Base-by-base conservation (phyloP, 2,888 invertebrate species). In the Lithophane ornitopus region DNA sequence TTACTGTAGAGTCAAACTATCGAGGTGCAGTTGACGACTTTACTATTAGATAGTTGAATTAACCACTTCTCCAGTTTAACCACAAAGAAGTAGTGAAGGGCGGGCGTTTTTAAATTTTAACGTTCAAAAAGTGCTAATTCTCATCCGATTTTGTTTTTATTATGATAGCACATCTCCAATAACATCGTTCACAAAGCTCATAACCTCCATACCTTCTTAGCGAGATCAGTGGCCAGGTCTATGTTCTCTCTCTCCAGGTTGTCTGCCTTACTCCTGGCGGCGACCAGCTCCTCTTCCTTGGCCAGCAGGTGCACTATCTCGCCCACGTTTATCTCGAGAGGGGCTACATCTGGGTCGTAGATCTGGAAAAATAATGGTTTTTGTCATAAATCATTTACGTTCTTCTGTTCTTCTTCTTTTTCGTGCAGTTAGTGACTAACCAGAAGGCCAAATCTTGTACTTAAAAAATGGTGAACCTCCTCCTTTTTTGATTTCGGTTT, bases 211-310 rank as follows among this genome's bases (percentile, higher is more conserved):
- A 97, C 97, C 95, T 98, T 99, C 91, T 99, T 99, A 9, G 99
- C 98, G 75, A 99, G 95, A 90, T 98, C 98, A 1, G 98, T 98
- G 58, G 98, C 98, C 92, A 99, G 97, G 86, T 99, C 99, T 1
- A 98, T 97, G 92, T 99, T 99, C 90, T 99, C 99, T 82, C 98
- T 98, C 92, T 99, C 99, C 71, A 99, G 92, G 90, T 98, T 98
- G 70, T 99, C 98, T 0, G 99, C 98, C 89, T 98, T 98, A 71
- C 97, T 98, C 84, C 98, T 97, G 0, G 99, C 98, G 8, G 98
- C 98, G 0, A 98, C 98, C 61, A 99, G 95, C 92, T 99, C 99
- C 91, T 99, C 99, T 93, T 99, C 99, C 93, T 99, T 99, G 26
- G 99, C 99, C 84, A 99, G 95, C 89, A 99, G 97, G 86, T 98